phyloP scores from a whole-genome alignment of 2,797 vertebrate species.

The Margarornis squamiger region DNA sequence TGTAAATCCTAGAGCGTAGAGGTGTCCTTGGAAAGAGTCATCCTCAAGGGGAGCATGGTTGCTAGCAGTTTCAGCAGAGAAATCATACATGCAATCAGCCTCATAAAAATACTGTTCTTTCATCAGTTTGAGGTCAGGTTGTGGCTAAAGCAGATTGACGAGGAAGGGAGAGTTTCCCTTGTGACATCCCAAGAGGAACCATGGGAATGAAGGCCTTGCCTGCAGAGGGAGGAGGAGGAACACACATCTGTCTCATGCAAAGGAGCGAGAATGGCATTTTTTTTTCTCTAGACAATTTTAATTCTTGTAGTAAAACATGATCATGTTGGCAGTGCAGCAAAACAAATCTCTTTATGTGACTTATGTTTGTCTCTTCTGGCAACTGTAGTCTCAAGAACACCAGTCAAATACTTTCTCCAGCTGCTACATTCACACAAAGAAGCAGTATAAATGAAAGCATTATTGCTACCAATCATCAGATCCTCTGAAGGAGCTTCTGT shows the following conservation, averaged over 20 bases:
- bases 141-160: not conserved
- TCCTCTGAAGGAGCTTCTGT: slow-evolving; percentile 50
- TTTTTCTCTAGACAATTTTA: not conserved
- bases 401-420: slow-evolving; percentile 27
- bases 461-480: slow-evolving; percentile 8
- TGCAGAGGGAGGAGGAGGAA: not conserved
- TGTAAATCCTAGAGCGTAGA: not conserved
- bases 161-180: not conserved
- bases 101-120: not conserved
- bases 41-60: not conserved
- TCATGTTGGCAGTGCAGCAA: not conserved
- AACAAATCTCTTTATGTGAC: not conserved
- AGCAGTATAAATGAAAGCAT: slow-evolving; percentile 15
- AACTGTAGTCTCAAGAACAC: not conserved
- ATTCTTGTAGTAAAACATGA: not conserved
- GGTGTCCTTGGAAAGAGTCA: not conserved
- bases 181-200: not conserved
- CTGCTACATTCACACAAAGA: slow-evolving; percentile 27
- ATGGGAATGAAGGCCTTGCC: not conserved
- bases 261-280: not conserved
- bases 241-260: not conserved
- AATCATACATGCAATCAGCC: not conserved
- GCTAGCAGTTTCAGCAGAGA: not conserved
- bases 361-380: not conserved
- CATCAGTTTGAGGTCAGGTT: not conserved